phyloP scores from a whole-genome alignment of 2,888 invertebrate species.

The Diplolepis rosae region DNA sequence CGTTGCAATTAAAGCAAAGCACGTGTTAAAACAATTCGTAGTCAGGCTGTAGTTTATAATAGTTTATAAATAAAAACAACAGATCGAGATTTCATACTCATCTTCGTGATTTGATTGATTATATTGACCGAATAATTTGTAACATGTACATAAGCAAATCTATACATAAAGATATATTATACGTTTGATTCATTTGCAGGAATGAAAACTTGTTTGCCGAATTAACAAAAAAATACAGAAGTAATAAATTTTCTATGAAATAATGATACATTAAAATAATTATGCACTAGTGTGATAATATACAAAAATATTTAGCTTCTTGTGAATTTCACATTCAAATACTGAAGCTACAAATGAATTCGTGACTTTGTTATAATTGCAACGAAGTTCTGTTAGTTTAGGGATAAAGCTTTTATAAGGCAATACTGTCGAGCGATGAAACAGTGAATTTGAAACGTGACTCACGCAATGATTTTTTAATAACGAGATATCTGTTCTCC shows the following conservation, averaged over 20 bases:
- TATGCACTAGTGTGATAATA: neutral
- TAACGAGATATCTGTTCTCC: neutral
- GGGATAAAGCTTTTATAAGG: constrained; percentile 32
- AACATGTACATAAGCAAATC: constrained; percentile 3
- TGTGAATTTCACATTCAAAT: neutral
- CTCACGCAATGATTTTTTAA: neutral
- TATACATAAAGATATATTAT: constrained; percentile 18
- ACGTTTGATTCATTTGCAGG: constrained; percentile 1
- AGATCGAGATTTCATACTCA: neutral
- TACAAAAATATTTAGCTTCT: neutral
- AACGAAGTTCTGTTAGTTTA: constrained; percentile 32
- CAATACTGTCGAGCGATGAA: constrained; percentile 35
- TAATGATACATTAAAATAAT: neutral
- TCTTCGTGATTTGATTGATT: neutral
- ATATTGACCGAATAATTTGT: neutral
- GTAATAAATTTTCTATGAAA: too few species aligned
- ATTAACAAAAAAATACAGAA: constrained; percentile 31
- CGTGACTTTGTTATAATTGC: constrained; percentile 38
- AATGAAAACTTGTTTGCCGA: constrained; percentile 32
- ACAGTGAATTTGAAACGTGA: constrained; percentile 24
- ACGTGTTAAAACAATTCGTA: constrained; percentile 4
- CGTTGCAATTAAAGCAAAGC: constrained; percentile 27
- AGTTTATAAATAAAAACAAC: neutral
- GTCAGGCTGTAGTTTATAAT: constrained; percentile 14
- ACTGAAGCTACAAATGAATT: constrained; percentile 37